Percentiles rank a stretch among this genome's conserved stretches.
These are phyloP conservation scores for Myocastor coypus DNA, from an alignment of 2,113 vertebrate genomes.

Conservation along the genomic window DNA sequence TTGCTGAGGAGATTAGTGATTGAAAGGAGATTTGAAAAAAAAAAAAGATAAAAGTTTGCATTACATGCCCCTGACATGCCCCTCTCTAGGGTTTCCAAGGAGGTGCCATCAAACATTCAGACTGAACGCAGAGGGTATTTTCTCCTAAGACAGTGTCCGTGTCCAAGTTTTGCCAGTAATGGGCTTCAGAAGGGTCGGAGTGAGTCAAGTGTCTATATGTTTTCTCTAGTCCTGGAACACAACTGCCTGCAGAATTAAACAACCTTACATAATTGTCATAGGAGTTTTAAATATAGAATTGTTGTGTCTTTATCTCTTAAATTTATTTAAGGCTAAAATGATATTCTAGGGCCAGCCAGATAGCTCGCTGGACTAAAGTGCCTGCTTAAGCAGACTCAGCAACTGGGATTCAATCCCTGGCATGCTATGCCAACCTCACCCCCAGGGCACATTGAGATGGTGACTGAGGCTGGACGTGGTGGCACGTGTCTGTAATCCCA, in stretches of 20 bases:
- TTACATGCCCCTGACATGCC: slow-evolving; percentile 76
- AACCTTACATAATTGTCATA: neutral
- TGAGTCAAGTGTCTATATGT: neutral
- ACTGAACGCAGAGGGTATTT: neutral
- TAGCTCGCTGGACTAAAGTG: no score
- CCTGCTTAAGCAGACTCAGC: no score
- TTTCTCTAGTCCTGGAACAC: neutral
- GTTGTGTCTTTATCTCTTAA: neutral
- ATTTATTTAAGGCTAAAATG: neutral
- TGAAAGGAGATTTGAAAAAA: slow-evolving; percentile 80
- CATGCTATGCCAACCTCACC: no score
- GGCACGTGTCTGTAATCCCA: no score
- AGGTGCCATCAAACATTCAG: neutral
- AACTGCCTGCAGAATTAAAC: neutral
- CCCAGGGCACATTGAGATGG: no score
- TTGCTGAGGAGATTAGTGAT: slow-evolving; percentile 78
- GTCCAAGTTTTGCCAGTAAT: neutral
- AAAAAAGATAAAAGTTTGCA: slow-evolving; percentile 82
- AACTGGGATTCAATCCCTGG: no score
- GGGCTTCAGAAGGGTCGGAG: neutral
- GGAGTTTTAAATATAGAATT: neutral
- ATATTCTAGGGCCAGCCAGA: neutral
- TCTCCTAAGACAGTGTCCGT: neutral
- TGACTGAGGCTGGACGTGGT: no score
- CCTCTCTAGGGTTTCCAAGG: slow-evolving; percentile 58